Evolutionary conservation across 1,140 invertebrate genomes (phyloP).

Genomic region (Papilio helenus): DNA sequence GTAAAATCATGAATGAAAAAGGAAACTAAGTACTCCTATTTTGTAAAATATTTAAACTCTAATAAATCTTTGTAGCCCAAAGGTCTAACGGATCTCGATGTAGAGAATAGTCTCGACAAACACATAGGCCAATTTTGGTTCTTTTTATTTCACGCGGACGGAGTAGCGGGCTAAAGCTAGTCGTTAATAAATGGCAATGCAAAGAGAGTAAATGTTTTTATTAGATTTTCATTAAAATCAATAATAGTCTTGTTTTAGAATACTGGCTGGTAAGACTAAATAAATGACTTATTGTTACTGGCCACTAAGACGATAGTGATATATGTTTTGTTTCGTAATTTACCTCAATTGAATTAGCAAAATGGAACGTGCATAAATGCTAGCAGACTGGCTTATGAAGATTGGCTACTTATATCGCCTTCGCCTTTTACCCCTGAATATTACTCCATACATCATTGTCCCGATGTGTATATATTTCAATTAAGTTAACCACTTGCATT

Average conservation of each 20-base stretch:
- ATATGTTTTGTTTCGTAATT: conserved; percentile 38
- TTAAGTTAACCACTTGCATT: conserved; percentile 27
- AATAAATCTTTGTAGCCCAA: no score
- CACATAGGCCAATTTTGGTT: no score
- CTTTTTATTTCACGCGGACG: no score
- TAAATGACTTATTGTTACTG: conserved; percentile 2
- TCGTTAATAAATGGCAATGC: no score
- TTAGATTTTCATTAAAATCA: not conserved
- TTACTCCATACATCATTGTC: conserved; percentile 39
- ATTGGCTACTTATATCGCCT: conserved; percentile 38
- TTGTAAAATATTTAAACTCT: not conserved
- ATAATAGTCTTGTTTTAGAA: not conserved
- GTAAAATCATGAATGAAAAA: not conserved
- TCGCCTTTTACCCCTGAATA: conserved; percentile 41
- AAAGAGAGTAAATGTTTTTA: no score
- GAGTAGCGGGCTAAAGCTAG: no score
- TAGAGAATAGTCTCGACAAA: no score
- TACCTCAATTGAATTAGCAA: conserved; percentile 41
- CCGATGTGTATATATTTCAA: conserved; percentile 26
- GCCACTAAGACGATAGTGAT: not conserved
- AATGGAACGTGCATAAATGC: conserved; percentile 46
- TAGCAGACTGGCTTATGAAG: conserved; percentile 45
- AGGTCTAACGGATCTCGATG: no score
- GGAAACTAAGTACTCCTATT: no score
- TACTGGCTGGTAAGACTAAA: conserved; percentile 4